Evolutionary conservation across 2,888 invertebrate species (phyloP), one percentile per base, ranked within the genome.

Genomic region (Dendrolimus houi): DNA sequence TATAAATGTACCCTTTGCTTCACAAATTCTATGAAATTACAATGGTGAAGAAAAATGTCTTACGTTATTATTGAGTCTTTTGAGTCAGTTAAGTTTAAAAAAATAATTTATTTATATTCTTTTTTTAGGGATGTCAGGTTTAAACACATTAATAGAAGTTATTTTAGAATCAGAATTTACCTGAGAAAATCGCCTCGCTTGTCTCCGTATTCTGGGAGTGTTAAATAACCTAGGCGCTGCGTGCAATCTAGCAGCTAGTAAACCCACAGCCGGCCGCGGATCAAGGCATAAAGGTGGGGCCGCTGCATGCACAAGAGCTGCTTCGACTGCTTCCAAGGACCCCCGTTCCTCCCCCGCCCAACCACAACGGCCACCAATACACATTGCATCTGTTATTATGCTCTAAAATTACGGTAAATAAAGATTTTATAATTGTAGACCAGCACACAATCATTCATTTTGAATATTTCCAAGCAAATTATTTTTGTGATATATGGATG

Each of bases 251-350:
- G 96, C 96, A 42, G 95, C 94, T 59, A 95, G 91, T 56, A 95
- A 85, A 41, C 96, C 95, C 53, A 97, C 94, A 41, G 95, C 93
- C 2, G 96, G 96, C 71, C 96, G 94, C 6, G 98, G 97, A 84
- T 98, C 97, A 56, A 98, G 92, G 80, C 97, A 98, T 52, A 98
- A 87, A 7, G 96, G 96, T 12, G 96, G 97, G 62, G 96, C 94
- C 7, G 97, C 96, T 12, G 96, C 96, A 72, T 96, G 92, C 52
- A 98, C 93, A 60, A 98, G 82, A 68, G 96, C 95, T 62, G 97
- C 96, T 81, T 98, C 98, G 59, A 97, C 85, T 56, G 87, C 87
- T 57, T 88, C 88, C 9, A 86, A 58, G 0, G 93, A 92, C 58
- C 95, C 92, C 60, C 94, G 92, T 74, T 97, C 97, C 64, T 96